phyloP scores from a whole-genome alignment of 2,888 invertebrate genomes.

The Sminthurides aquaticus region DNA sequence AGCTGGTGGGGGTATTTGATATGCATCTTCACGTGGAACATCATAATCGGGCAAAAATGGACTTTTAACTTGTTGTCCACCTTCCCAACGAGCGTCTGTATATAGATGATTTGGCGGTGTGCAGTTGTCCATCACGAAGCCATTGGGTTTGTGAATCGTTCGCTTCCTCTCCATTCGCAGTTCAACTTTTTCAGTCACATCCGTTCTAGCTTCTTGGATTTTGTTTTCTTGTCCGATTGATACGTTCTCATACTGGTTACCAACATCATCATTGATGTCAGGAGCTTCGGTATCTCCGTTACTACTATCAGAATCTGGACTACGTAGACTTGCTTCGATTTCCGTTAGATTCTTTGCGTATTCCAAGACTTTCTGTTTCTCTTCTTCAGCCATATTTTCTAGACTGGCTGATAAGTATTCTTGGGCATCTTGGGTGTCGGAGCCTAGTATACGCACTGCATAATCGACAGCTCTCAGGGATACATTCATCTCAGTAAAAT shows the following conservation, averaged over 20 bases:
- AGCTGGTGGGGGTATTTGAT: conserved; percentile 31
- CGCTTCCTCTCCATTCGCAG: background rate
- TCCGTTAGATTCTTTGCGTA: too few relatives aligned
- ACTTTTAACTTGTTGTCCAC: too few relatives aligned
- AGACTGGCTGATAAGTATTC: conserved; percentile 18
- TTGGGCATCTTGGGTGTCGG: too few relatives aligned
- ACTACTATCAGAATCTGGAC: too few relatives aligned
- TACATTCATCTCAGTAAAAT: conserved; percentile 36
- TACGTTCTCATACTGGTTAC: too few relatives aligned
- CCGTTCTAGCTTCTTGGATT: too few relatives aligned
- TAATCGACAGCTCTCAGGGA: conserved; percentile 29
- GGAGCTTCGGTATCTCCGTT: too few relatives aligned
- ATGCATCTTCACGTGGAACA: conserved; percentile 25
- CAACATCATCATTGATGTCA: too few relatives aligned
- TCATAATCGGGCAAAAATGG: conserved; percentile 28
- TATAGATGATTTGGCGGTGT: background rate
- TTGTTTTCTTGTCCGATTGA: too few relatives aligned
- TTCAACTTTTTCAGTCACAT: background rate
- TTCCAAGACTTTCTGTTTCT: background rate
- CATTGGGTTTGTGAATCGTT: background rate
- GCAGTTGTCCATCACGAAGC: too few relatives aligned
- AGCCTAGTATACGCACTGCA: background rate
- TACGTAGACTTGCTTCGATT: too few relatives aligned
- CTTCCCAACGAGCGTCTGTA: too few relatives aligned
- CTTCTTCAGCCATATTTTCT: background rate